These are phyloP conservation scores for Romanogobio albipinnatus DNA, from an alignment of 2,113 vertebrate genomes.

Conservation along the genomic window DNA sequence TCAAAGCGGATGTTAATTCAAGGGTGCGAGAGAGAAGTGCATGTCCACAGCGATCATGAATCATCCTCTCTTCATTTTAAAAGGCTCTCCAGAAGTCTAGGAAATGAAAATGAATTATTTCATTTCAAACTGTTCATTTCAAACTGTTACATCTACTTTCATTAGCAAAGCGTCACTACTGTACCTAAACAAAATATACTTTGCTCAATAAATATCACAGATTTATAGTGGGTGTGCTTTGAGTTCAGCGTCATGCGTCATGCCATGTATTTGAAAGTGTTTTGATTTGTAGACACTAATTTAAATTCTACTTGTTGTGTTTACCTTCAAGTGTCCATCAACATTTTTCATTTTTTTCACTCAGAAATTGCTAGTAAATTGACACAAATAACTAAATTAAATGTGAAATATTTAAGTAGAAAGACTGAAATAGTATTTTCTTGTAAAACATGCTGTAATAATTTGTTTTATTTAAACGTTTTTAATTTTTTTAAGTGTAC, in stretches of 20 bases:
- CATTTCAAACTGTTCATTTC: slow-evolving; percentile 6
- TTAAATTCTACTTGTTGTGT: neutral
- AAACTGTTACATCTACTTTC: slow-evolving; percentile 17
- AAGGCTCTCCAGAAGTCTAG: slow-evolving; percentile 26
- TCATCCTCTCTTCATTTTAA: slow-evolving; percentile 15
- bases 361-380: neutral
- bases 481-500: no score
- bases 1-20: neutral
- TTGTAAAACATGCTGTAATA: no score
- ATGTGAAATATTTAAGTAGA: neutral
- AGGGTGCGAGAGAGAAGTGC: neutral
- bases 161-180: slow-evolving; percentile 20
- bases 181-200: neutral
- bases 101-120: neutral
- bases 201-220: neutral
- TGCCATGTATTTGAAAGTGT: neutral
- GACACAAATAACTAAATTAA: neutral
- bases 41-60: slow-evolving; percentile 10
- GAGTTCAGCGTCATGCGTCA: neutral
- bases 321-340: neutral
- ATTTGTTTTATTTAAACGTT: no score
- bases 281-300: neutral
- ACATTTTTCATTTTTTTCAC: neutral
- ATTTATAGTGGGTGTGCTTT: slow-evolving; percentile 9
- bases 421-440: neutral